Evolutionary conservation across 2,888 invertebrate genomes (phyloP), one percentile per base, ranked within the genome.

Genomic region (Drosophila maculinotata): DNA sequence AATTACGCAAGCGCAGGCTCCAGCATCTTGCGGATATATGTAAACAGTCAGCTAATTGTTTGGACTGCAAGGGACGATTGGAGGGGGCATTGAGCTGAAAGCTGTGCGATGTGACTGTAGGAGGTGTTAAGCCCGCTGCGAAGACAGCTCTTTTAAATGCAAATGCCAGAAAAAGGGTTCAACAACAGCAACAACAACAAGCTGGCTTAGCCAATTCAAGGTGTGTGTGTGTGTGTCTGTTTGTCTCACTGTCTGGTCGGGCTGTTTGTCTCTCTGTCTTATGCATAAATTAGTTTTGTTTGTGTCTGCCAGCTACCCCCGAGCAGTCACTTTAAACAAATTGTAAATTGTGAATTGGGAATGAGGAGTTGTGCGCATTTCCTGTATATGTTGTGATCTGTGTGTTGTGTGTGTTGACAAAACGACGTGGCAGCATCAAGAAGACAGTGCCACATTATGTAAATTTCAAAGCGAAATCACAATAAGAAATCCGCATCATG

Each of bases 201-300:
- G 58, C 56, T n/a, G n/a, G n/a, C 39, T 30, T 26, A 49, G 33
- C 28, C 36, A 59, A 48, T 56, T 59, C 58, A 72, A 73, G 63
- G 62, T 72, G 77, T 58, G 53, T 57, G 45, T 10, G n/a, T 56
- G 53, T 42, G 59, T 57, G 7, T 51, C 53, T 54, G 62, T 30
- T 35, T 69, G 57, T 42, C 28, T 51, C 26, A 3, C 39, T 53
- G 51, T 28, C 58, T 54, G 25, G 42, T 17, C 36, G 26, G n/a
- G 15, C 28, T 54, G 25, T 47, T 17, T 42, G 26, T 51, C 48
- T 49, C 17, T 35, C 47, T 60, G 30, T 51, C 35, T 49, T 54
- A 45, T 31, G 81, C 76, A 82, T 85, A 87, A 76, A 85, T 82
- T 87, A 68, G 79, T 76, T 82, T 69, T 81, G 75, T 85, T 79